These are phyloP conservation scores for Panthera leo DNA, from an alignment of 2,113 vertebrate species.

Conservation along the genomic window DNA sequence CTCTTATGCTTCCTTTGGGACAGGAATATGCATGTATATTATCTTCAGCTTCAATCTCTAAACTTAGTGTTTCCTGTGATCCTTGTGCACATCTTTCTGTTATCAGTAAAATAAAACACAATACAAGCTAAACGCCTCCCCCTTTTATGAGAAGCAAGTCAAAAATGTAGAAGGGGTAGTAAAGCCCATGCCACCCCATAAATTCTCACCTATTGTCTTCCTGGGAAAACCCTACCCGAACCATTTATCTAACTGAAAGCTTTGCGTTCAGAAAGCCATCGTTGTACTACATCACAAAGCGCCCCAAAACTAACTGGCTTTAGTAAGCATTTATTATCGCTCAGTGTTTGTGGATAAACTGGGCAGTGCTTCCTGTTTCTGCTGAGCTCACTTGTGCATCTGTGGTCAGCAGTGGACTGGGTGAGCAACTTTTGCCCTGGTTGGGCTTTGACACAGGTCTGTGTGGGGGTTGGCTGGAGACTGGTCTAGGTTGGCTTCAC, in stretches of 20 bases:
- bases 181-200: neutral
- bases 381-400: neutral
- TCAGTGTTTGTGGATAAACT: neutral
- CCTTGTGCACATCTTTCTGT: neutral
- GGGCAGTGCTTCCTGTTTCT: neutral
- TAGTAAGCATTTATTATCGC: neutral
- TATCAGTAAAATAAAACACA: constrained; percentile 17
- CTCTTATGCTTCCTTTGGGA: neutral
- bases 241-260: neutral
- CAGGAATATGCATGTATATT: neutral
- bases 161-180: neutral
- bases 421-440: neutral
- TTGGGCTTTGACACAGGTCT: neutral
- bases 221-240: neutral
- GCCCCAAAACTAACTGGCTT: neutral
- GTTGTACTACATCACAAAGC: neutral
- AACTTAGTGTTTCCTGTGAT: neutral
- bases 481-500: neutral
- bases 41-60: neutral
- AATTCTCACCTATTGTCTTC: neutral
- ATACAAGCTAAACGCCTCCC: neutral
- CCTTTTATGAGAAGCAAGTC: neutral
- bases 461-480: neutral
- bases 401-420: neutral
- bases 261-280: neutral